Evolutionary conservation across 2,113 vertebrate species (phyloP).

Genomic region (Acrocephalus kingi): DNA sequence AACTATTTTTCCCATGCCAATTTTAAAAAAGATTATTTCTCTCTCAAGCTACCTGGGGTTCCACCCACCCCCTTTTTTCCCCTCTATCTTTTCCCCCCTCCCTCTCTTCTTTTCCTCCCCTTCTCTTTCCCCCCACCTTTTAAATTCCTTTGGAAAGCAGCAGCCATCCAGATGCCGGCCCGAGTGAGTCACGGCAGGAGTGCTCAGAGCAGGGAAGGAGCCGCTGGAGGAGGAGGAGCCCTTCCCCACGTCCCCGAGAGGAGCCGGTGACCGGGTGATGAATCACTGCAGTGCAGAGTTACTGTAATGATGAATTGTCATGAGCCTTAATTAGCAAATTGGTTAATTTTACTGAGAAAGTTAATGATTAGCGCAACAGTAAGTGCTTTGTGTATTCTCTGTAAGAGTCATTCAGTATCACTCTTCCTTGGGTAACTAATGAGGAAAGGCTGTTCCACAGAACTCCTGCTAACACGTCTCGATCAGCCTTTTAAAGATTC

Average conservation of each 20-base stretch:
- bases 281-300: background rate
- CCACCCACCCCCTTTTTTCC: accelerated
- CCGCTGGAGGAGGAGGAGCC: background rate
- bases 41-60: background rate
- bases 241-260: background rate
- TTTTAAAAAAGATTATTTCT: background rate
- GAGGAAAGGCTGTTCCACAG: background rate
- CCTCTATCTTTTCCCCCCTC: accelerated
- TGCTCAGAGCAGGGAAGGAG: background rate
- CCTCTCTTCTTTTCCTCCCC: background rate
- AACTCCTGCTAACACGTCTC: background rate
- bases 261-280: background rate
- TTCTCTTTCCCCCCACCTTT: background rate
- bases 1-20: background rate
- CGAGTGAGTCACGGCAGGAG: background rate
- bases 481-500: background rate
- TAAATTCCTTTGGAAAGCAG: background rate
- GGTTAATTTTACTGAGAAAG: slow-evolving; percentile 22
- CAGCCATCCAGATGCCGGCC: accelerated
- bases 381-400: background rate
- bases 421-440: background rate
- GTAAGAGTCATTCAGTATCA: background rate
- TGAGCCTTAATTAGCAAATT: slow-evolving; percentile 29
- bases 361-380: background rate
- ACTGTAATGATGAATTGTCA: slow-evolving; percentile 1